phyloP scores from a whole-genome alignment of 2,113 vertebrate species.

The Cricetomys ansorgei region DNA sequence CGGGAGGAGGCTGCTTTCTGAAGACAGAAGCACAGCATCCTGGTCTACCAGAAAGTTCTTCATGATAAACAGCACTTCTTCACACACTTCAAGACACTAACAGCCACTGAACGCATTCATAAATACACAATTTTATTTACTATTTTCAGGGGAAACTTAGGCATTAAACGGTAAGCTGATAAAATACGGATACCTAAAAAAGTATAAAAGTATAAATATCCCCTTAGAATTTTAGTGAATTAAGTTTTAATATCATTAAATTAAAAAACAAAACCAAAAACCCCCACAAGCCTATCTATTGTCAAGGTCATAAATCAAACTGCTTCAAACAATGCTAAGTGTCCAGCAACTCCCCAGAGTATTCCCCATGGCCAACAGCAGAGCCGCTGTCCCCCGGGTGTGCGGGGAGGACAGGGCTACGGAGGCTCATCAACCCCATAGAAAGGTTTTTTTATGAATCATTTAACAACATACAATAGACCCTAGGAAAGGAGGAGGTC shows the following conservation, averaged over 20 bases:
- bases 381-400: slow-evolving; percentile 41
- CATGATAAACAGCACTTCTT: neutral
- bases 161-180: slow-evolving; percentile 82
- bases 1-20: neutral
- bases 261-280: slow-evolving; percentile 77
- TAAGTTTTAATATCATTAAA: slow-evolving; percentile 84
- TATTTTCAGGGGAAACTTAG: slow-evolving; percentile 83
- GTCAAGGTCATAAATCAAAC: slow-evolving; percentile 68
- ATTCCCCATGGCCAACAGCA: neutral
- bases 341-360: slow-evolving; percentile 72
- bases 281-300: slow-evolving; percentile 69
- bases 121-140: slow-evolving; percentile 83
- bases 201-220: slow-evolving; percentile 90
- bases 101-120: slow-evolving; percentile 78
- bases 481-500: slow-evolving; percentile 60
- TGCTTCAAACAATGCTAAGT: slow-evolving; percentile 61
- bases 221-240: slow-evolving; percentile 86
- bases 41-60: neutral
- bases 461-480: slow-evolving; percentile 69
- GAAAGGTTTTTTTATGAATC: slow-evolving; percentile 77
- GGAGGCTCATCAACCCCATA: slow-evolving; percentile 67
- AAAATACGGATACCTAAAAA: slow-evolving; percentile 88
- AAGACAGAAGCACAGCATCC: neutral
- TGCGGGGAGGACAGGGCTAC: slow-evolving; percentile 31
- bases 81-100: slow-evolving; percentile 76